Percentiles rank a stretch among this genome's conserved stretches.
phyloP scores from a whole-genome alignment of 2,888 invertebrate genomes.

The Embidobia sp. region DNA sequence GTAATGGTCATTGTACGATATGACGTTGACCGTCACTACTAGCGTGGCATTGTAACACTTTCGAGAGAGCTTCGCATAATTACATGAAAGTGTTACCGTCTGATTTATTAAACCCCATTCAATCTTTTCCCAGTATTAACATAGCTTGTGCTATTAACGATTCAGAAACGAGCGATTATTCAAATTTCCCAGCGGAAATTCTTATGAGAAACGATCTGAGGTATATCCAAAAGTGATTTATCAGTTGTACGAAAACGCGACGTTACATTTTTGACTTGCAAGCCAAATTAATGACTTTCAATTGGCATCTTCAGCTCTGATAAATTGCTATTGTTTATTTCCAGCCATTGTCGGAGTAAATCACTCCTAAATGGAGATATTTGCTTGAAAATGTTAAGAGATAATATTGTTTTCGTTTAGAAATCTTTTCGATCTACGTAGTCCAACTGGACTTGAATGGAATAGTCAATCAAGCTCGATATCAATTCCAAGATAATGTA shows the following conservation, averaged over 20 bases:
- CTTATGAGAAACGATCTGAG: no score
- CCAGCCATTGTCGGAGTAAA: no score
- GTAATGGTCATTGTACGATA: conserved; percentile 55
- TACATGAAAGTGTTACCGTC: conserved; percentile 36
- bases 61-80: conserved; percentile 27
- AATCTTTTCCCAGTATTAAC: conserved; percentile 1
- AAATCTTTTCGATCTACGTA: conserved; percentile 21
- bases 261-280: no score
- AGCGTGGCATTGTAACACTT: conserved; percentile 58
- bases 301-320: no score
- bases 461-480: conserved; percentile 29
- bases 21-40: conserved; percentile 63
- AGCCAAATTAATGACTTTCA: no score
- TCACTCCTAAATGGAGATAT: background rate
- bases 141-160: conserved; percentile 12
- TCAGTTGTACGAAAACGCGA: no score
- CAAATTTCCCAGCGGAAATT: no score
- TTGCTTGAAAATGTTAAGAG: background rate
- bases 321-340: no score
- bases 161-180: background rate
- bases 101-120: conserved; percentile 43
- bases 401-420: conserved; percentile 7
- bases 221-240: no score
- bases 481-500: conserved; percentile 32
- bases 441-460: conserved; percentile 6